Conservation (phyloP, 1,140 invertebrate species). For the Drosophila suzukii region DNA sequence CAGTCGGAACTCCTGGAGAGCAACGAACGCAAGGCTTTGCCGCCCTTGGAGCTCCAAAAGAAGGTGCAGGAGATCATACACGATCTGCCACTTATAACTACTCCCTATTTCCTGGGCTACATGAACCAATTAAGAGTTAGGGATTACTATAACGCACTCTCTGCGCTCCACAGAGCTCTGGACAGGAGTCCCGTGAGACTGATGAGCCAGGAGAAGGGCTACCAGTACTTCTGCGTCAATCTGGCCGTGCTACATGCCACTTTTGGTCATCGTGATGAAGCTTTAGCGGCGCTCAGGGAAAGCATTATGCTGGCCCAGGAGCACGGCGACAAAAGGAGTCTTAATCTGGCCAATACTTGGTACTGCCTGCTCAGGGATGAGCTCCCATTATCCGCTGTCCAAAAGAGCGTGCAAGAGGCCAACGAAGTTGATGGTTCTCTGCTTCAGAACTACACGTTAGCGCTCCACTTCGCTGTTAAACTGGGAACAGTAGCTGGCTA, state of each 20-base stretch:
- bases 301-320: conserved; percentile 95
- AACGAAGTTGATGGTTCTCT: conserved; percentile 85
- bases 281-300: conserved; percentile 92
- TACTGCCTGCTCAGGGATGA: conserved; percentile 88
- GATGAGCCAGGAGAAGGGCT: conserved; percentile 86
- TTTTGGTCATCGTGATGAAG: conserved; percentile 93
- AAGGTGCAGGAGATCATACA: conserved; percentile 91
- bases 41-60: conserved; percentile 90
- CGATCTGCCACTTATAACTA: conserved; percentile 92
- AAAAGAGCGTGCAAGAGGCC: conserved; percentile 56
- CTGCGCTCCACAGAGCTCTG: conserved; percentile 94
- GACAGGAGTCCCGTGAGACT: conserved; percentile 88
- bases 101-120: conserved; percentile 96
- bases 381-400: conserved; percentile 57
- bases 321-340: conserved; percentile 92
- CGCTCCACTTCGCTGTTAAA: conserved; percentile 87
- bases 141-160: conserved; percentile 93
- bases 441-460: conserved; percentile 88
- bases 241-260: conserved; percentile 94
- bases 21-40: conserved; percentile 91
- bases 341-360: conserved; percentile 94
- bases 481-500: conserved; percentile 83
- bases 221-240: conserved; percentile 95
- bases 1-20: conserved; percentile 92
- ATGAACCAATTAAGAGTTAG: conserved; percentile 94